Conservation (phyloP, 1,140 invertebrate genomes). For the Bombus balteatus region DNA sequence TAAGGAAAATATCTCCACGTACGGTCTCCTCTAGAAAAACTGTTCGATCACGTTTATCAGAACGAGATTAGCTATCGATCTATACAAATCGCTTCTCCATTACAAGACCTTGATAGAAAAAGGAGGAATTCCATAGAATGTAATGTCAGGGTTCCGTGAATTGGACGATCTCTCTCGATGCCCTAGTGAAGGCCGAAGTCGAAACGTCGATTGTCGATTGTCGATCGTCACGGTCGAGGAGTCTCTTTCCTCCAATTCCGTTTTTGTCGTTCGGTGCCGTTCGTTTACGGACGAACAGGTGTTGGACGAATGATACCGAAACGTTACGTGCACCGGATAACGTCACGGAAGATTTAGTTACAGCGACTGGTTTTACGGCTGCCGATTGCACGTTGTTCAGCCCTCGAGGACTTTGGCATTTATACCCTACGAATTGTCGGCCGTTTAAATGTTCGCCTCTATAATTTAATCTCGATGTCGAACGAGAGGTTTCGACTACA, state of each 20-base stretch:
- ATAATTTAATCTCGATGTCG: not conserved
- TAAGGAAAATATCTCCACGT: not conserved
- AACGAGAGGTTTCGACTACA: not conserved
- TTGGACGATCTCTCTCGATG: constrained; percentile 2
- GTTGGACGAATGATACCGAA: constrained; percentile 54
- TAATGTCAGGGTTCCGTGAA: not conserved
- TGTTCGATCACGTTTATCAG: not conserved
- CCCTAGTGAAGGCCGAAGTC: constrained; percentile 59
- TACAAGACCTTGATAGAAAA: not conserved
- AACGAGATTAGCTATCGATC: not conserved
- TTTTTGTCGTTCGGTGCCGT: constrained; percentile 59
- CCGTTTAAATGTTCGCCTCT: not conserved
- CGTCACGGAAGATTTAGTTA: constrained; percentile 38
- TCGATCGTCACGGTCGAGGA: constrained; percentile 52
- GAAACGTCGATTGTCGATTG: constrained; percentile 27
- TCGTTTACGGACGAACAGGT: constrained; percentile 57
- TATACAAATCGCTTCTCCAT: not conserved
- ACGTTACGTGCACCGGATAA: constrained; percentile 39
- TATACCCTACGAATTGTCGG: not conserved
- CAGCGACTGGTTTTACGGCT: constrained; percentile 1
- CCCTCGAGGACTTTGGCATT: not conserved
- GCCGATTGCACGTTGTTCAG: not conserved
- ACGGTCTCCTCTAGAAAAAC: too few species aligned
- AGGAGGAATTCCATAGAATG: not conserved
- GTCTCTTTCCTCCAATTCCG: constrained; percentile 58